A percentile compares a stretch with the other conserved stretches of the same genome.
Conservation (phyloP, 2,113 vertebrate genomes). For the Ivindomyrus marchei region DNA sequence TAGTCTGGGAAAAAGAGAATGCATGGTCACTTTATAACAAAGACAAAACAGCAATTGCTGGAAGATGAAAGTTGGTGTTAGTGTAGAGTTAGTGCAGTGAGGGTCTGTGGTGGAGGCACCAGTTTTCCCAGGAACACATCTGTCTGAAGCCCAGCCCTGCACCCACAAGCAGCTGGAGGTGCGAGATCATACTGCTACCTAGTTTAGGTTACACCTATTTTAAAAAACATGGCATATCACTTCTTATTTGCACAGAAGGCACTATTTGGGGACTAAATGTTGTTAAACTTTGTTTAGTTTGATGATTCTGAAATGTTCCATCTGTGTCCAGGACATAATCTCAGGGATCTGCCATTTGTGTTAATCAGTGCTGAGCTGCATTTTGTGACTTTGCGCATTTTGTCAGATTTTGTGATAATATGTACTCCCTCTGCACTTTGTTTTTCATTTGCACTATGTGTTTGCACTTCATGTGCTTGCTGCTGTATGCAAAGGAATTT, state of each 20-base stretch:
- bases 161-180: background rate
- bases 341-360: background rate
- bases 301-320: background rate
- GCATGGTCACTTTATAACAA: background rate
- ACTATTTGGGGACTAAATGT: background rate
- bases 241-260: background rate
- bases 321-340: background rate
- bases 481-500: background rate
- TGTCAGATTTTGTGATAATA: background rate
- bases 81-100: background rate
- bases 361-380: background rate
- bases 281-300: background rate
- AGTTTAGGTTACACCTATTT: no score
- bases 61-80: background rate
- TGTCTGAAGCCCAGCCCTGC: background rate
- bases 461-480: background rate
- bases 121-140: background rate
- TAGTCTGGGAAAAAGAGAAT: background rate
- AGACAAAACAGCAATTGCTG: background rate
- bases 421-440: background rate
- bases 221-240: no score
- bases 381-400: background rate
- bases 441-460: background rate
- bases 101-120: background rate
- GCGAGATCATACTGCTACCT: no score